A percentile compares a stretch with the other conserved stretches of the same genome.
phyloP scores from a whole-genome alignment of 2,797 vertebrate species.

The Pantherophis vulpinus region DNA sequence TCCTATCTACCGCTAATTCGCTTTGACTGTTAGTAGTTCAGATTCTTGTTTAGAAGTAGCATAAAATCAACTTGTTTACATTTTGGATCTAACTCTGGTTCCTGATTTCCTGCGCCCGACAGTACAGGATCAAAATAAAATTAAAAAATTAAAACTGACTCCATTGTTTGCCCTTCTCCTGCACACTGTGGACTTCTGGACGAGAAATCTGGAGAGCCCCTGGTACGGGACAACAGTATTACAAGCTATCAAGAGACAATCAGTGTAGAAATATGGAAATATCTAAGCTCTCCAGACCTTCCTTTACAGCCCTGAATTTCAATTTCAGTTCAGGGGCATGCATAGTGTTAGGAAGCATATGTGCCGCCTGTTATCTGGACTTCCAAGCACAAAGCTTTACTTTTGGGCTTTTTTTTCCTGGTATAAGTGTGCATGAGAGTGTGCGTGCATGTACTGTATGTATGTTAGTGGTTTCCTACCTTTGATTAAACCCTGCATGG shows the following conservation, averaged over 20 bases:
- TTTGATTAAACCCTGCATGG: constrained; percentile 75
- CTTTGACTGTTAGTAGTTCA: background rate
- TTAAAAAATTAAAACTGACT: background rate
- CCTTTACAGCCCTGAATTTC: constrained; percentile 43
- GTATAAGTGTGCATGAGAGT: background rate
- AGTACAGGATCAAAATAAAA: background rate
- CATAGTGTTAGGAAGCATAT: constrained; percentile 27
- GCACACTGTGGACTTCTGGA: background rate
- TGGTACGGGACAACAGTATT: background rate
- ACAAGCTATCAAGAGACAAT: background rate
- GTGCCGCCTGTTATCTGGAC: constrained; percentile 51
- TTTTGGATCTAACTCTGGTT: background rate
- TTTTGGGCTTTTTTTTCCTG: constrained; percentile 53
- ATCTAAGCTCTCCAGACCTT: background rate
- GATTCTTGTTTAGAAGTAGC: background rate
- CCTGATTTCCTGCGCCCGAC: background rate
- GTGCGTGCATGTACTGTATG: constrained; percentile 20
- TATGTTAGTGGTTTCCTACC: constrained; percentile 69
- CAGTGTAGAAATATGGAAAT: background rate
- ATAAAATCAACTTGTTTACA: background rate
- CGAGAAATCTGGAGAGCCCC: background rate
- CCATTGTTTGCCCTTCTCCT: background rate
- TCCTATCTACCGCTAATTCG: background rate
- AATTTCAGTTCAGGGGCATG: background rate
- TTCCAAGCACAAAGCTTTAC: constrained; percentile 59